A percentile compares a stretch with the other conserved stretches of the same genome.
These are phyloP conservation scores for Tretioscincus oriximinensis DNA, from an alignment of 2,113 vertebrate genomes.

Conservation along the genomic window DNA sequence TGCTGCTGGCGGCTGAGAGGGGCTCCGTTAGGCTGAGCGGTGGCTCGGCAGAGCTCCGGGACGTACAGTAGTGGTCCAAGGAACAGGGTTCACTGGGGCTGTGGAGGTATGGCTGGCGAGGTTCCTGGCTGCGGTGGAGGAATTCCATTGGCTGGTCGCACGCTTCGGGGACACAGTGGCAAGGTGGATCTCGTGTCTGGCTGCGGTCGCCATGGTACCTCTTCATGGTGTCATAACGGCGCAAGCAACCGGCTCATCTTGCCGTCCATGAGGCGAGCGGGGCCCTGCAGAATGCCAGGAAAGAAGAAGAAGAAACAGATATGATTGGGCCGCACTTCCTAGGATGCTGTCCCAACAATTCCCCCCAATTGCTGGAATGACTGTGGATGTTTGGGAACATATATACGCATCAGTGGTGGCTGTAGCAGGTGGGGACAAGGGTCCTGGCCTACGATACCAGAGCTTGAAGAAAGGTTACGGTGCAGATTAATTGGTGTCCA, in stretches of 20 bases:
- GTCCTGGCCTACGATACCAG: too few species aligned
- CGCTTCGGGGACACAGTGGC: conserved; percentile 87
- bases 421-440: too few species aligned
- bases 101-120: conserved; percentile 68
- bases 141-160: conserved; percentile 79
- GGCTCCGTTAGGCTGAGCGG: conserved; percentile 83
- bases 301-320: too few species aligned
- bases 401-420: too few species aligned
- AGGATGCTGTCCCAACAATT: too few species aligned
- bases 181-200: conserved; percentile 86
- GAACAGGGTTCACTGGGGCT: conserved; percentile 83
- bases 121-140: conserved; percentile 72
- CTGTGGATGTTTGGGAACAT: too few species aligned
- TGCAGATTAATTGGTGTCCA: not conserved
- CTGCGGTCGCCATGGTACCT: conserved; percentile 96
- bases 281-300: conserved; percentile 18
- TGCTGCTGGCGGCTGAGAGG: conserved; percentile 75
- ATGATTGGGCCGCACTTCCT: too few species aligned
- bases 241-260: conserved; percentile 77
- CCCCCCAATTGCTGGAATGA: too few species aligned
- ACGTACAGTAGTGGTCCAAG: conserved; percentile 84
- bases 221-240: conserved; percentile 84
- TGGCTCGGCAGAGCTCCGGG: conserved; percentile 66
- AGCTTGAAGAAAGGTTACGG: too few species aligned
- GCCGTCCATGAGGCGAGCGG: conserved; percentile 57